Percentiles rank a stretch among this genome's conserved stretches.
phyloP scores from a whole-genome alignment of 2,113 vertebrate species.

The Hydrolagus affinis region DNA sequence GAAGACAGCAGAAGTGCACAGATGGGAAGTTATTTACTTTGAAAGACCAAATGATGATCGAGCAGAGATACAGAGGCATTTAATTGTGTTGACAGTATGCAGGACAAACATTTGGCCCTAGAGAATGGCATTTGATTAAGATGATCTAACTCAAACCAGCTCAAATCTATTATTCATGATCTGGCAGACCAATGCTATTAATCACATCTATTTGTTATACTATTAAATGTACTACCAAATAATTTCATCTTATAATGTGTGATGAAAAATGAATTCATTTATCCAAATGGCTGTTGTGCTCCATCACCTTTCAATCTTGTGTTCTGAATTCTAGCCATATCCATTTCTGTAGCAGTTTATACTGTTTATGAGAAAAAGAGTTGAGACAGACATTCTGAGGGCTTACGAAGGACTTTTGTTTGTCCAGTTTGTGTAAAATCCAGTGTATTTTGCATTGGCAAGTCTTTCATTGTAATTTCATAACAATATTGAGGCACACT shows the following conservation, averaged over 20 bases:
- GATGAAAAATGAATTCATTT: slow-evolving; percentile 31
- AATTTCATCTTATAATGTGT: slow-evolving; percentile 28
- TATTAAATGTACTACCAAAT: slow-evolving; percentile 28
- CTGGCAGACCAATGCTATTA: slow-evolving; percentile 28
- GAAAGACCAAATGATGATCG: slow-evolving; percentile 25
- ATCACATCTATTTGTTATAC: slow-evolving; percentile 30
- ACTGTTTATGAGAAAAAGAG: not conserved
- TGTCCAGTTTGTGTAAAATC: not conserved
- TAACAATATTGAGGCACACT: not conserved
- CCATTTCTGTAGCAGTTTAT: slow-evolving; percentile 13
- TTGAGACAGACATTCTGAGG: slow-evolving; percentile 13
- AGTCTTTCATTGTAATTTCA: not conserved
- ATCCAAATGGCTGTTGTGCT: slow-evolving; percentile 31
- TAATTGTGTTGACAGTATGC: slow-evolving; percentile 25
- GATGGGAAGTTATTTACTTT: slow-evolving; percentile 22
- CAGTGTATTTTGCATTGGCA: not conserved
- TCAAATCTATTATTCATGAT: slow-evolving; percentile 32
- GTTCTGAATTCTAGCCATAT: slow-evolving; percentile 19
- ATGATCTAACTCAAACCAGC: slow-evolving; percentile 29
- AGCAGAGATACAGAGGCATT: slow-evolving; percentile 18
- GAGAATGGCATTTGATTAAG: slow-evolving; percentile 28
- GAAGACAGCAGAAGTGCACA: slow-evolving; percentile 4
- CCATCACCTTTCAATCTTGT: slow-evolving; percentile 29
- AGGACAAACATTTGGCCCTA: slow-evolving; percentile 30
- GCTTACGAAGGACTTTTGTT: slow-evolving; percentile 7